Evolutionary conservation across 2,797 vertebrate species (phyloP).

Genomic region (Pteropus rufus): DNA sequence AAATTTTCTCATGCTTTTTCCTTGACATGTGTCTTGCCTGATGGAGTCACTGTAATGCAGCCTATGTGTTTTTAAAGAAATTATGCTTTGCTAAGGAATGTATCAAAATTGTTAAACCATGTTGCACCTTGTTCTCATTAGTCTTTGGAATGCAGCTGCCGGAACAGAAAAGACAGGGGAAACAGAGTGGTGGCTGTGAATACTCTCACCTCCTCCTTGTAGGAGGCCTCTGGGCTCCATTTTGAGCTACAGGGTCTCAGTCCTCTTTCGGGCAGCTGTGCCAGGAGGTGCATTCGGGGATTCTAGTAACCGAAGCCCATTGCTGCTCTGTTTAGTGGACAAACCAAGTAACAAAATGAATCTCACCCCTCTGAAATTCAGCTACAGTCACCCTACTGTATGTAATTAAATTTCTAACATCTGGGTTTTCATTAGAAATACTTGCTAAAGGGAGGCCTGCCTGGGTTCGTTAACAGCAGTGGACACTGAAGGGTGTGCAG

Average conservation of each 20-base stretch:
- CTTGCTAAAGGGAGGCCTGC: not conserved
- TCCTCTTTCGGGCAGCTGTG: not conserved
- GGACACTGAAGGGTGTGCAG: not conserved
- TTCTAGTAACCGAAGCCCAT: not conserved
- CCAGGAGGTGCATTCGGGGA: not conserved
- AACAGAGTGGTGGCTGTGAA: not conserved
- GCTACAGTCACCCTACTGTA: not conserved
- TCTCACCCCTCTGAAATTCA: not conserved
- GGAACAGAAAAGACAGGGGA: constrained; percentile 44
- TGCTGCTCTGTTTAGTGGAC: not conserved
- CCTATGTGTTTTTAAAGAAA: constrained; percentile 61
- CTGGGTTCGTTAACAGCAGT: not conserved
- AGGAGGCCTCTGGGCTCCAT: not conserved
- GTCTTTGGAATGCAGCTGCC: constrained; percentile 65
- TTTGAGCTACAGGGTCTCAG: not conserved
- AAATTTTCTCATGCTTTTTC: constrained; percentile 59
- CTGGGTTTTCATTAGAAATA: not conserved
- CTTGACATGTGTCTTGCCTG: constrained; percentile 57
- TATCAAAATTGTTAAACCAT: constrained; percentile 57
- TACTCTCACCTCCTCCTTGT: not conserved
- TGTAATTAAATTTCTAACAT: not conserved
- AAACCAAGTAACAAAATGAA: not conserved
- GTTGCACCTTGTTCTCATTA: constrained; percentile 73
- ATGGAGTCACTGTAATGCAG: constrained; percentile 46
- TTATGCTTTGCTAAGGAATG: constrained; percentile 67